Conservation (phyloP, 2,797 vertebrate species). For the Diplodus sargus region DNA sequence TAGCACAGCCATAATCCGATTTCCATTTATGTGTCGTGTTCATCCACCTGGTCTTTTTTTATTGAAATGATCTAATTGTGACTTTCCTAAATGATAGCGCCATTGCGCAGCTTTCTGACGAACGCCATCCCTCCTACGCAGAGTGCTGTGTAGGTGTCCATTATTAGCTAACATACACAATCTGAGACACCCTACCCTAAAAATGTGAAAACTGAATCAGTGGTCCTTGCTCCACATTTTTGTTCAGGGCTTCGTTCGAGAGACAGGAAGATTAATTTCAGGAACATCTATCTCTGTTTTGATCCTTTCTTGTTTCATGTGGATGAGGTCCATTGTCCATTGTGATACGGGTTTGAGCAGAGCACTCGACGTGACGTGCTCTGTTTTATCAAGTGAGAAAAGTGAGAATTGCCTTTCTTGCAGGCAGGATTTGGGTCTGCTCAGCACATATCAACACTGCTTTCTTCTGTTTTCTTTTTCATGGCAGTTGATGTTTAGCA, state of each 20-base stretch:
- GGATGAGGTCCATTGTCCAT: constrained; percentile 11
- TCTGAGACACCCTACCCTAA: constrained; percentile 59
- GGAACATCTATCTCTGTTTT: constrained; percentile 31
- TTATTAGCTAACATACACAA: constrained; percentile 47
- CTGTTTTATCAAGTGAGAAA: constrained; percentile 41
- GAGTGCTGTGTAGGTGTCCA: constrained; percentile 46
- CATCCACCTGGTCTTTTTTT: constrained; percentile 21
- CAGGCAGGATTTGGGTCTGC: constrained; percentile 6
- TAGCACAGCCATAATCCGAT: constrained; percentile 46
- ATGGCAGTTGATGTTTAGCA: constrained; percentile 8
- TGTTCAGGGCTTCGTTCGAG: constrained; percentile 32
- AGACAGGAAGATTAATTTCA: constrained; percentile 38
- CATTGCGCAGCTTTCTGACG: constrained; percentile 38
- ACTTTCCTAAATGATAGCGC: constrained; percentile 34
- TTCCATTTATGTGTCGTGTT: constrained; percentile 14
- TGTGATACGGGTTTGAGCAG: constrained; percentile 27
- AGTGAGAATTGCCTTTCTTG: constrained; percentile 32
- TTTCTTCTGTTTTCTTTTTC: background rate
- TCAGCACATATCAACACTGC: constrained; percentile 34
- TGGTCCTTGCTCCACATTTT: constrained; percentile 38
- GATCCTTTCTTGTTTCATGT: constrained; percentile 27
- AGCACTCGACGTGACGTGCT: constrained; percentile 25
- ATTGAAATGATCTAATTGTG: constrained; percentile 29
- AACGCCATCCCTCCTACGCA: constrained; percentile 37
- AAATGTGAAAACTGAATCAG: constrained; percentile 70